These are phyloP conservation scores for Leuciscus idus DNA, from an alignment of 2,113 vertebrate genomes.

Conservation along the genomic window DNA sequence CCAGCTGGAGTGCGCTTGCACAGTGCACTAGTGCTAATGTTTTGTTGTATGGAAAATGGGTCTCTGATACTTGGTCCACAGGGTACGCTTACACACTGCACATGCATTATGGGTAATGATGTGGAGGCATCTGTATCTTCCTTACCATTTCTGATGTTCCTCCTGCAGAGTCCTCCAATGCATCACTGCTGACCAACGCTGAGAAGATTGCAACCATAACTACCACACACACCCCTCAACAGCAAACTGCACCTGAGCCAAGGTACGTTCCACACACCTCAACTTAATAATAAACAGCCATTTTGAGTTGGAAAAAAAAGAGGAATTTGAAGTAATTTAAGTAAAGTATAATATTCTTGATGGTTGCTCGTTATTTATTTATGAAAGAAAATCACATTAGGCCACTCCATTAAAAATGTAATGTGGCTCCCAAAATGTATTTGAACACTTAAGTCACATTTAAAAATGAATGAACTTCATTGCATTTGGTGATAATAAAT, in stretches of 20 bases:
- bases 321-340: neutral
- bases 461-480: neutral
- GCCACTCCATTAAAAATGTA: neutral
- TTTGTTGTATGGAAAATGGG: constrained; percentile 31
- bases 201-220: constrained; percentile 99
- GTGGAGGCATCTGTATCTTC: neutral
- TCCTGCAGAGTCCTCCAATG: constrained; percentile 91
- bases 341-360: neutral
- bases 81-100: constrained; percentile 21
- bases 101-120: constrained; percentile 26
- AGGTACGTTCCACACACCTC: constrained; percentile 74
- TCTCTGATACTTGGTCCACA: constrained; percentile 22
- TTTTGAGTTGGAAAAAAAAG: neutral
- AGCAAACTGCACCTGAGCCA: constrained; percentile 84
- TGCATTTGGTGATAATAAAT: neutral
- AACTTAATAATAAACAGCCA: neutral
- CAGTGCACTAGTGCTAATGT: constrained; percentile 9
- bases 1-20: constrained; percentile 12
- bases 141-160: constrained; percentile 11
- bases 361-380: neutral
- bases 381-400: neutral
- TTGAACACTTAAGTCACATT: neutral
- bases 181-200: constrained; percentile 96
- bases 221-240: constrained; percentile 94
- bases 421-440: neutral